Conservation (phyloP, 1,140 invertebrate genomes). For the Ganaspis sp. region DNA sequence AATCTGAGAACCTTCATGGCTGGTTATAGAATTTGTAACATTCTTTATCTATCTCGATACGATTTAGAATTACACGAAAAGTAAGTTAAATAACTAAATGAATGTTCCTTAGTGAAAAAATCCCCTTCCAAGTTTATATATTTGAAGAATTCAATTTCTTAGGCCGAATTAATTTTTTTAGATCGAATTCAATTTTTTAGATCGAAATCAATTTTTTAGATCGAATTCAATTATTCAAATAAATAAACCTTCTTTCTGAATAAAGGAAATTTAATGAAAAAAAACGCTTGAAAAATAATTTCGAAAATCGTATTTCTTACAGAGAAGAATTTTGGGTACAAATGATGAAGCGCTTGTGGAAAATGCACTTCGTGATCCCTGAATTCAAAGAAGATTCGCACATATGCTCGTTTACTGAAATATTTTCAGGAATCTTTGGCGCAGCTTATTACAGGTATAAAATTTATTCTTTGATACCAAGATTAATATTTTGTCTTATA, state of each 20-base stretch:
- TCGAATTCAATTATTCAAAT: too few relatives aligned
- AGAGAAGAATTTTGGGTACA: slow-evolving; percentile 86
- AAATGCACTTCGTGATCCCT: slow-evolving; percentile 84
- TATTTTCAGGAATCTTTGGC: slow-evolving; percentile 84
- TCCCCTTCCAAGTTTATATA: too few relatives aligned
- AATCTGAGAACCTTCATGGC: slow-evolving; percentile 84
- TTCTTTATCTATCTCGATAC: slow-evolving; percentile 89
- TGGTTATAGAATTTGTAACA: slow-evolving; percentile 86
- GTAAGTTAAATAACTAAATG: slow-evolving; percentile 68
- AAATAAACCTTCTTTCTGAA: too few relatives aligned
- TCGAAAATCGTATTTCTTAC: slow-evolving; percentile 41
- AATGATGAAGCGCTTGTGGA: slow-evolving; percentile 86
- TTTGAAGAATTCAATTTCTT: too few relatives aligned
- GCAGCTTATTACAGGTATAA: slow-evolving; percentile 82
- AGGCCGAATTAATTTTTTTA: too few relatives aligned
- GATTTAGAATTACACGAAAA: slow-evolving; percentile 89
- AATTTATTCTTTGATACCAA: too few relatives aligned
- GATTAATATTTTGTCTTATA: slow-evolving; percentile 4
- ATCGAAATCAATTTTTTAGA: too few relatives aligned
- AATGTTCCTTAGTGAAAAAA: too few relatives aligned
- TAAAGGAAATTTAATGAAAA: too few relatives aligned
- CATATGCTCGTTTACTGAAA: slow-evolving; percentile 86
- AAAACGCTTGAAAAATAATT: background rate
- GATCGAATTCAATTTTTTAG: too few relatives aligned
- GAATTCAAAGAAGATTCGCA: slow-evolving; percentile 86